Conservation (phyloP, 2,888 invertebrate species). For the Xanthia icteritia region DNA sequence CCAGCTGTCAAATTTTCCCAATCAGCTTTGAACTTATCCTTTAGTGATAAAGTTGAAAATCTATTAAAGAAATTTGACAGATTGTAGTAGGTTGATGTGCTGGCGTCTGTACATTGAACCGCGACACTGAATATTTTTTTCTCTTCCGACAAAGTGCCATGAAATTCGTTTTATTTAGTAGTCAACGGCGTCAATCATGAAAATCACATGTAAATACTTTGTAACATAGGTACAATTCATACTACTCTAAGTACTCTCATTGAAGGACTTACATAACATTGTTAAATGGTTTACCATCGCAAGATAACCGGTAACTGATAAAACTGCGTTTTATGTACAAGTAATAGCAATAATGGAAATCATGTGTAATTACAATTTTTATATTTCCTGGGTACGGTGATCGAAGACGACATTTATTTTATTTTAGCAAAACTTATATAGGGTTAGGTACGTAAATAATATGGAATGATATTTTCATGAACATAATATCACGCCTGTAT, state of each 20-base stretch:
- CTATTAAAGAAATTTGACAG: no score
- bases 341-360: slow-evolving; percentile 3
- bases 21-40: no score
- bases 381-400: background rate
- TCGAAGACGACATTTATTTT: background rate
- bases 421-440: background rate
- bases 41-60: no score
- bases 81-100: no score
- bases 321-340: slow-evolving; percentile 4
- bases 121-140: background rate
- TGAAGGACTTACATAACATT: background rate
- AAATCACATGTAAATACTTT: background rate
- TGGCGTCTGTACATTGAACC: background rate
- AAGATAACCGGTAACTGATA: slow-evolving; percentile 45
- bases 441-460: background rate
- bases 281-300: slow-evolving; percentile 28
- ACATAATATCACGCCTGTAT: background rate
- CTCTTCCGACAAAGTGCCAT: background rate
- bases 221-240: background rate
- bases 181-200: background rate
- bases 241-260: background rate
- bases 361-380: background rate
- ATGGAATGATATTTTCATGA: background rate
- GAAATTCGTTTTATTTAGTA: background rate
- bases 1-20: no score